Evolutionary conservation across 2,888 invertebrate genomes (phyloP).

Genomic region (Apotomis betuletana): DNA sequence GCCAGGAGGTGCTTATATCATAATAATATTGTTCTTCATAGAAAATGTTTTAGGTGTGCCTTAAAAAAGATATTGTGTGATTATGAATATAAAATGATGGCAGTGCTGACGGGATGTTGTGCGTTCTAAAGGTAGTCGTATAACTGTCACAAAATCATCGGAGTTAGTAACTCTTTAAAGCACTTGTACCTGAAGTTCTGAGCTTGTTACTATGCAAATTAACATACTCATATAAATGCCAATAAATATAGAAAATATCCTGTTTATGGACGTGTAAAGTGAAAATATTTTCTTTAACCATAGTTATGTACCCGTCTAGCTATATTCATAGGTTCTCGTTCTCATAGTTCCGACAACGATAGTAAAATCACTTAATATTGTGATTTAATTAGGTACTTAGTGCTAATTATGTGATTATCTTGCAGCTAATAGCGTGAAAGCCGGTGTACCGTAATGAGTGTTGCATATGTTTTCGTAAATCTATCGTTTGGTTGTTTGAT

Average conservation of each 20-base stretch:
- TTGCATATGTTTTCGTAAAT: conserved; percentile 49
- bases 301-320: not conserved
- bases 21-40: conserved; percentile 23
- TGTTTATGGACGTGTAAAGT: conserved; percentile 4
- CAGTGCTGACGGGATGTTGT: conserved; percentile 4
- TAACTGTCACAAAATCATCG: conserved; percentile 4
- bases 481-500: conserved; percentile 42
- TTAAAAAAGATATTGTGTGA: conserved; percentile 36
- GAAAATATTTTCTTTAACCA: not conserved
- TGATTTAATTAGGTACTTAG: conserved; percentile 19
- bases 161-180: conserved; percentile 20
- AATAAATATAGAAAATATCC: conserved; percentile 17
- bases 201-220: conserved; percentile 30
- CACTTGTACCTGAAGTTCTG: conserved; percentile 38
- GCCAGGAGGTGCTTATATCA: conserved; percentile 23
- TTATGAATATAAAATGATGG: conserved; percentile 13
- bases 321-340: not conserved
- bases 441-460: conserved; percentile 50
- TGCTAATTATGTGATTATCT: conserved; percentile 28
- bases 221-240: conserved; percentile 13
- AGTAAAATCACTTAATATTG: conserved; percentile 8
- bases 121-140: not conserved
- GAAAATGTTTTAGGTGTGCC: conserved; percentile 38
- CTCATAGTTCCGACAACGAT: not conserved
- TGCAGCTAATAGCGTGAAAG: conserved; percentile 51